phyloP scores from a whole-genome alignment of 2,113 vertebrate genomes.

The Dascyllus trimaculatus region DNA sequence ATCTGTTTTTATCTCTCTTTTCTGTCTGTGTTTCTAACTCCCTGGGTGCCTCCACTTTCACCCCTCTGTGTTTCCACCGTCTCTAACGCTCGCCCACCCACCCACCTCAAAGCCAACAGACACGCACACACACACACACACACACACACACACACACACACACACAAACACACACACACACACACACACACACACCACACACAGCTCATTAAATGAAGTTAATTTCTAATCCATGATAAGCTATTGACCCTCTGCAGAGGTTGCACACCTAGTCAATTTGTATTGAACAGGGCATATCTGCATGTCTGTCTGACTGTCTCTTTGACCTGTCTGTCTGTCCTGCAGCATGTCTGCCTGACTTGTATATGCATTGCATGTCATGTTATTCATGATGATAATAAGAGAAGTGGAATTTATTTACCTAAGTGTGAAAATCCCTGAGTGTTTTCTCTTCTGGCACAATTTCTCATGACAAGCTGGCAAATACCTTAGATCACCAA shows the following conservation, averaged over 20 bases:
- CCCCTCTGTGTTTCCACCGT: background rate
- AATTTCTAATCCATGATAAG: constrained; percentile 68
- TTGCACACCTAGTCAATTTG: constrained; percentile 63
- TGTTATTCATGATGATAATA: constrained; percentile 25
- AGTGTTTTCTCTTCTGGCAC: constrained; percentile 41
- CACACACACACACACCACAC: constrained; percentile 22
- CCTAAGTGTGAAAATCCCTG: constrained; percentile 31
- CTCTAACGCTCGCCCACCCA: constrained; percentile 5
- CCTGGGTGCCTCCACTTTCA: background rate
- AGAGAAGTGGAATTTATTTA: constrained; percentile 55
- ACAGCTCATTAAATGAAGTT: constrained; percentile 69
- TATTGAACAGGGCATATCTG: constrained; percentile 52
- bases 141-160: constrained; percentile 13
- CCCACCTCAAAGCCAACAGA: background rate
- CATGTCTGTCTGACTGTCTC: constrained; percentile 50
- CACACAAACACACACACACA: constrained; percentile 11
- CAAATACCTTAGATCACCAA: constrained; percentile 50
- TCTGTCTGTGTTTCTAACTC: constrained; percentile 9
- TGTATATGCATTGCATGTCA: constrained; percentile 5
- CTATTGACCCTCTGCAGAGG: constrained; percentile 69
- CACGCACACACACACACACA: constrained; percentile 30
- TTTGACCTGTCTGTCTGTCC: constrained; percentile 60
- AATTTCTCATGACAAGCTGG: constrained; percentile 43
- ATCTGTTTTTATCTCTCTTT: background rate
- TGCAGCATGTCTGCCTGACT: constrained; percentile 24